Conservation (phyloP, 2,888 invertebrate species). For the Phaonia tiefii region DNA sequence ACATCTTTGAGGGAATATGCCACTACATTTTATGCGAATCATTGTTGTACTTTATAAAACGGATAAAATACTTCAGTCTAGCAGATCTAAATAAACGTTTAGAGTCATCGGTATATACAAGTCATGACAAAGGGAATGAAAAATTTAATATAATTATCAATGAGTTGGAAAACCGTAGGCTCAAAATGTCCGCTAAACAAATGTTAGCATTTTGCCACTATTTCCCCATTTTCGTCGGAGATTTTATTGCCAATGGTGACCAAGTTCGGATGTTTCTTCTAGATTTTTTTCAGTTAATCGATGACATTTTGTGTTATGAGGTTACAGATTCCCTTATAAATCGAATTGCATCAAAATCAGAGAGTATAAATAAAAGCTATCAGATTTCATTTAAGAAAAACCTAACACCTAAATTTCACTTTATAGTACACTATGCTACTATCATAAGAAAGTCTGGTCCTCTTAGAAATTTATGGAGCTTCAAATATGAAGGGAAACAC, state of each 20-base stretch:
- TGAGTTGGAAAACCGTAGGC: slow-evolving; percentile 26
- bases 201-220: slow-evolving; percentile 44
- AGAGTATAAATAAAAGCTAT: slow-evolving; percentile 24
- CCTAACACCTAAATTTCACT: slow-evolving; percentile 8
- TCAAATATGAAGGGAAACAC: slow-evolving; percentile 35
- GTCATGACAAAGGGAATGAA: slow-evolving; percentile 41
- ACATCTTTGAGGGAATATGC: slow-evolving; percentile 49
- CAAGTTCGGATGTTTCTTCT: slow-evolving; percentile 48
- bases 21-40: slow-evolving; percentile 34
- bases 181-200: slow-evolving; percentile 49
- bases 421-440: slow-evolving; percentile 5
- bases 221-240: slow-evolving; percentile 55
- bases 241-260: slow-evolving; percentile 49
- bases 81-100: slow-evolving; percentile 44
- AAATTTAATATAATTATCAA: neutral
- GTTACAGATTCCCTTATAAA: neutral
- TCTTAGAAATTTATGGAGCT: slow-evolving; percentile 15
- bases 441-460: slow-evolving; percentile 24
- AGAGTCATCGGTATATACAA: slow-evolving; percentile 41
- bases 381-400: neutral
- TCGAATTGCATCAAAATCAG: neutral
- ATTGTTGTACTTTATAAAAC: slow-evolving; percentile 8
- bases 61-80: slow-evolving; percentile 34
- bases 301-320: slow-evolving; percentile 10
- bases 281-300: slow-evolving; percentile 30